phyloP scores from a whole-genome alignment of 1,140 invertebrate genomes.

The Hypothenemus hampei region DNA sequence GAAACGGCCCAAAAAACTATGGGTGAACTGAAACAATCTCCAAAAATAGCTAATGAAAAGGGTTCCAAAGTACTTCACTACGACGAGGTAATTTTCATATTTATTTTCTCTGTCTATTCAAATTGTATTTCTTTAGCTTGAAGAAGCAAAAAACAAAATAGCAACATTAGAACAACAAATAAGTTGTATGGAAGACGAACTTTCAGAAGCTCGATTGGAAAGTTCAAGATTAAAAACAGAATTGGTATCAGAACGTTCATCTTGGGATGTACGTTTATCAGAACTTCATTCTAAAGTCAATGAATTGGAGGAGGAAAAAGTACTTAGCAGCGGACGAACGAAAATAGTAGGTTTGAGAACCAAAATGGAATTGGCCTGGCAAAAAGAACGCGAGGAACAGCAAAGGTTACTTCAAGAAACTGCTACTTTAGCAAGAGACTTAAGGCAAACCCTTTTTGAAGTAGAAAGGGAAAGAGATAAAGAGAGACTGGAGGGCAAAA shows the following conservation, averaged over 20 bases:
- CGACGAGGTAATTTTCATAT: slow-evolving; percentile 51
- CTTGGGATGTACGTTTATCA: slow-evolving; percentile 80
- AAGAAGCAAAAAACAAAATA: slow-evolving; percentile 59
- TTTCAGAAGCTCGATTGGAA: slow-evolving; percentile 77
- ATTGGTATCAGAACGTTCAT: slow-evolving; percentile 80
- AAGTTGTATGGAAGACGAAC: slow-evolving; percentile 79
- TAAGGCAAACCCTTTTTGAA: slow-evolving; percentile 81
- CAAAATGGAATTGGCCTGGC: slow-evolving; percentile 90
- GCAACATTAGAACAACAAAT: slow-evolving; percentile 75
- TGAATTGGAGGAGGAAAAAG: slow-evolving; percentile 81
- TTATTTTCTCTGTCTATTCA: background rate
- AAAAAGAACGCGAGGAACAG: slow-evolving; percentile 91
- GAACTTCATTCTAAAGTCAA: slow-evolving; percentile 89
- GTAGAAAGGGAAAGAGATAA: slow-evolving; percentile 85
- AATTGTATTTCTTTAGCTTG: slow-evolving; percentile 39
- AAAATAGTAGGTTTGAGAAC: slow-evolving; percentile 81
- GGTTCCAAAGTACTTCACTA: slow-evolving; percentile 26
- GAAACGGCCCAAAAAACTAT: slow-evolving; percentile 80
- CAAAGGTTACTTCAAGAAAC: slow-evolving; percentile 85
- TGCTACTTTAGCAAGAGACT: slow-evolving; percentile 81
- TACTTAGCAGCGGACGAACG: slow-evolving; percentile 72
- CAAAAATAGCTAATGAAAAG: slow-evolving; percentile 40
- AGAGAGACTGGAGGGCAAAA: slow-evolving; percentile 79
- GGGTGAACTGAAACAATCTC: slow-evolving; percentile 60
- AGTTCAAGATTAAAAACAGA: slow-evolving; percentile 83